Evolutionary conservation across 1,140 invertebrate genomes (phyloP), one percentile per base, ranked within the genome.

Genomic region (Bombus superbus): DNA sequence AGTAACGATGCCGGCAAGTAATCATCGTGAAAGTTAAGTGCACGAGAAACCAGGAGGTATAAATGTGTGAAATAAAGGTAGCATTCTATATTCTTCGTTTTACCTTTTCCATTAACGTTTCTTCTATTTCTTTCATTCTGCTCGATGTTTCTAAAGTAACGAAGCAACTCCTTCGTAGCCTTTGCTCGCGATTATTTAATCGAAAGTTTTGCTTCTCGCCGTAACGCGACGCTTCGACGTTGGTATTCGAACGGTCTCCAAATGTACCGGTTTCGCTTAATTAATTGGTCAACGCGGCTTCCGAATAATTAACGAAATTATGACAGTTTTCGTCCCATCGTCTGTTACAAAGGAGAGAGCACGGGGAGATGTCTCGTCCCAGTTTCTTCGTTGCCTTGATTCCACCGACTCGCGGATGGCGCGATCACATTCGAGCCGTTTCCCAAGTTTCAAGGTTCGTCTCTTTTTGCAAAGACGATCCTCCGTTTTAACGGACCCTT

Each of bases 231-330:
- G 28, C 4, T 2, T 32, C 35, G 32, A 13, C 13, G 25, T 32
- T 76, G 71, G 59, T 64, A 18, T 74, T 76, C 32, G 69, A 87
- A 87, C 59, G 62, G 28, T 77, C 75, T 78, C 76, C 42, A 40
- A 64, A 53, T 22, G n/a, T 66, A 69, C 78, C 74, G 91, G 79
- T 87, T 93, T 92, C 86, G 86, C 86, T 92, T 93, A 93, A 93
- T 94, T 93, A 93, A 92, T 93, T 81, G 92, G 83, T 75, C 80
- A 71, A 88, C 84, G 42, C 69, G 80, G 44, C 71, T 75, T 83
- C 83, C 86, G 92, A 93, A 93, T 93, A 94, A 93, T 93, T 93
- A 93, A 94, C 89, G 88, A 93, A 93, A 92, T 93, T 94, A 93
- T 88, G 79, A 80, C 80, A 57, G 32, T 53, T n/a, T 59, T n/a